Evolutionary conservation across 2,113 vertebrate genomes (phyloP), one percentile per base, ranked within the genome.

Genomic region (Sylvia atricapilla): DNA sequence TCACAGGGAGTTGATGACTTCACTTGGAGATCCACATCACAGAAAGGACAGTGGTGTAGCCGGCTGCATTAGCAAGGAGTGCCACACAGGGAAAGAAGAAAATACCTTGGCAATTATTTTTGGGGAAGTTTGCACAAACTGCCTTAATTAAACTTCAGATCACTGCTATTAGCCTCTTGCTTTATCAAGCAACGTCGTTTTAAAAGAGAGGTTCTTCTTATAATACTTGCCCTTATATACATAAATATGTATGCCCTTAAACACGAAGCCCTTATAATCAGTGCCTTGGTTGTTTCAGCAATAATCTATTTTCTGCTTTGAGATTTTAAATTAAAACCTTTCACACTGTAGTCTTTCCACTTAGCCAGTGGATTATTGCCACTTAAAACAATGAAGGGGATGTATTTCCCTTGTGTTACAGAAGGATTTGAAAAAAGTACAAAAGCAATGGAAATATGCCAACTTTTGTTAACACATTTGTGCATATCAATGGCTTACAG

Each of bases 331-430:
- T 85, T 46, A 68, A 91, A 93, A 69, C 31, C 8, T 80, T 91
- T 93, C 50, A 27, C 5, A 22, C 46, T 64, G 33, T 64, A 90
- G 22, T 70, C 79, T 84, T 96, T 93, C 79, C 80, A 70, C 72
- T 88, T 75, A 95, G 62, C 68, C 78, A 86, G 79, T 90, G 85
- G 79, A 90, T 86, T 93, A 52, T 49, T 94, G 87, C 79, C 79
- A 88, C 44, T 86, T 86, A 78, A 90, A 96, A 92, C 72, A 95
- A 37, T 37, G 55, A 64, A 14, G 43, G 43, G 35, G 27, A 47
- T 90, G 8, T 77, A 50, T 63, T 90, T 72, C 52, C 56, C 56
- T 77, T 37, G 25, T 67, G 55, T 47, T 84, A 67, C 24, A 64
- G 39, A 92, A 81, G 13, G 37, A 58, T 52, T 64, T 67, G 59